A percentile compares a stretch with the other conserved stretches of the same genome.
These are phyloP conservation scores for Rotaria magnacalcarata DNA, from an alignment of 2,888 invertebrate species.

Conservation along the genomic window DNA sequence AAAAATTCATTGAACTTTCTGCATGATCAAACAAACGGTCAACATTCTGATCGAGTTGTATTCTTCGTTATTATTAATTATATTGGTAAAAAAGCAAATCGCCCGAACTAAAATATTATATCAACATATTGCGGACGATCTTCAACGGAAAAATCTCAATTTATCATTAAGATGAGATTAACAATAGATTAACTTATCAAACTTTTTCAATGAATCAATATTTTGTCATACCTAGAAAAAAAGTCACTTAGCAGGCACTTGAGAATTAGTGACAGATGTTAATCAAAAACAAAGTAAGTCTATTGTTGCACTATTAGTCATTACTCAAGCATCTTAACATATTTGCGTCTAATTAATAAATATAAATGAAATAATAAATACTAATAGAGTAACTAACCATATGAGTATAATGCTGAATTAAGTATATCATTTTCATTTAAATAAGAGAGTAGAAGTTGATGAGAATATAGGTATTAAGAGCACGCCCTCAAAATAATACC, in stretches of 20 bases:
- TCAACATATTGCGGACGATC: background rate
- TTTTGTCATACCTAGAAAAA: background rate
- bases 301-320: too few species aligned
- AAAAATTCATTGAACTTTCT: background rate
- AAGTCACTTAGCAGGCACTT: too few species aligned
- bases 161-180: conserved; percentile 30
- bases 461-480: background rate
- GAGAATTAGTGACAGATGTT: background rate
- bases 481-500: background rate
- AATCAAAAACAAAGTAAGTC: background rate
- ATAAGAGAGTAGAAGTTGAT: background rate
- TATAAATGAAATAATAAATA: background rate
- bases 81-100: background rate
- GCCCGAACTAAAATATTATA: background rate
- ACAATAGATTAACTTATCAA: background rate
- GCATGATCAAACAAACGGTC: background rate
- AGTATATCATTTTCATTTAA: background rate
- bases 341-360: background rate
- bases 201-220: background rate
- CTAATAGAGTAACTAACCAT: background rate
- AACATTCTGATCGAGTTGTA: background rate
- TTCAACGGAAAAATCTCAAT: background rate
- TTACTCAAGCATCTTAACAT: background rate
- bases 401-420: background rate
- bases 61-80: too few species aligned